Evolutionary conservation across 2,113 vertebrate species (phyloP).

Genomic region (Chelonoidis abingdonii): DNA sequence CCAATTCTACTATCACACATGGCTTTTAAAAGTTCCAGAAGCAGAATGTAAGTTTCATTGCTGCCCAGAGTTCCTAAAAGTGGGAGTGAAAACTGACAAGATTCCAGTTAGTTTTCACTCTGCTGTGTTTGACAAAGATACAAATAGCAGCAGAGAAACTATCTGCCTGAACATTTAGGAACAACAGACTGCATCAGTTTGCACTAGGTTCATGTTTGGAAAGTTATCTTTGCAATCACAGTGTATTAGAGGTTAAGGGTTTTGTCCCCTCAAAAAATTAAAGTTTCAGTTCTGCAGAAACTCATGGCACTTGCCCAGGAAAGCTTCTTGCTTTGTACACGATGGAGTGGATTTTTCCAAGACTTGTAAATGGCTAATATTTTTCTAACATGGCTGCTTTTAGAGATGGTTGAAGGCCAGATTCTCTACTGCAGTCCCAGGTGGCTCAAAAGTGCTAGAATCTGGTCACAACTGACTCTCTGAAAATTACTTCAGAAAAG

Average conservation of each 20-base stretch:
- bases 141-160: neutral
- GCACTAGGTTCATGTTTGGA: neutral
- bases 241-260: neutral
- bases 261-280: neutral
- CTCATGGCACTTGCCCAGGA: neutral
- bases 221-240: neutral
- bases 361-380: neutral
- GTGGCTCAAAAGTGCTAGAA: neutral
- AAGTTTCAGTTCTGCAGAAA: neutral
- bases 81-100: neutral
- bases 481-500: neutral
- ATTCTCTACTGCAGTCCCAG: neutral
- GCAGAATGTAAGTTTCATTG: neutral
- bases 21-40: neutral
- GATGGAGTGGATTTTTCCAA: neutral
- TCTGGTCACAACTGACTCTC: neutral
- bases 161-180: neutral
- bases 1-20: neutral
- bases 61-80: neutral
- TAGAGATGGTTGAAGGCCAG: neutral
- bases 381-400: neutral
- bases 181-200: neutral
- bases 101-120: neutral
- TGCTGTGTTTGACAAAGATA: neutral
- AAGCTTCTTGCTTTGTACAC: neutral